phyloP scores from a whole-genome alignment of 2,113 vertebrate genomes.

The Jaculus jaculus region DNA sequence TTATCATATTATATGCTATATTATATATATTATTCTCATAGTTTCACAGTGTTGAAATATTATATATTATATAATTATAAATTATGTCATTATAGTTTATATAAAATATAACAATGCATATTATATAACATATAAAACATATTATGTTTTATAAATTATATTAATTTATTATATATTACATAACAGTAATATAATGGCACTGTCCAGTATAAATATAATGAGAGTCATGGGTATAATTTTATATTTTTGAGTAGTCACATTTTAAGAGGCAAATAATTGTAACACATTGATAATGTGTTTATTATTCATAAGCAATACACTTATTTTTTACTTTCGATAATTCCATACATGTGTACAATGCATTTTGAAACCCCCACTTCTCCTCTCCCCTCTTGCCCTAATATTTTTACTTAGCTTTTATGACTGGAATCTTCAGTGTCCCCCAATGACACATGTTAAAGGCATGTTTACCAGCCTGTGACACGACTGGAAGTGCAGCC shows the following conservation, averaged over 20 bases:
- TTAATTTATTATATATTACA: neutral
- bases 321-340: neutral
- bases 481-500: neutral
- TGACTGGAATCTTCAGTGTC: no score
- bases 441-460: neutral
- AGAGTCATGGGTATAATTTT: neutral
- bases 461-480: no score
- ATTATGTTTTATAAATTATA: no score
- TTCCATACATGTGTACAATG: no score
- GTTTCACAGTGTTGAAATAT: no score
- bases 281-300: neutral
- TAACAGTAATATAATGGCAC: neutral
- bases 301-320: neutral
- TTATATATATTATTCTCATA: no score
- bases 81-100: no score
- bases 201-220: neutral
- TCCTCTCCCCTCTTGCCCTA: no score
- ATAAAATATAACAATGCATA: no score
- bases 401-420: neutral
- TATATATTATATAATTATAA: no score
- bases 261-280: conserved; percentile 19
- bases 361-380: no score
- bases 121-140: neutral
- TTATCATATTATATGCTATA: no score
- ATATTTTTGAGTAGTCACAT: neutral